These are phyloP conservation scores for Lycia hirtaria DNA, from an alignment of 2,888 invertebrate genomes.

Conservation along the genomic window DNA sequence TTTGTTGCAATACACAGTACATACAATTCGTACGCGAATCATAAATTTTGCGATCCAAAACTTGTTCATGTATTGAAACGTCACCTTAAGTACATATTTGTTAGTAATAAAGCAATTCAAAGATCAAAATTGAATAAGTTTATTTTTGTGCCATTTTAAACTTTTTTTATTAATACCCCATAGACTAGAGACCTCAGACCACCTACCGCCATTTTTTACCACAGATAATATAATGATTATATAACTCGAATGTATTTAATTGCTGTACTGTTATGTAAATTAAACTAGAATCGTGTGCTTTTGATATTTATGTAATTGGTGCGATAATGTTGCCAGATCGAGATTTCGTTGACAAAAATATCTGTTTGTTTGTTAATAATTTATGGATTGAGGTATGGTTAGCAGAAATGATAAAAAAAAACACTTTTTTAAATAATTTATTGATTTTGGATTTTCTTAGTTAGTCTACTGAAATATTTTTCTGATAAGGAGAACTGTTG, in stretches of 20 bases:
- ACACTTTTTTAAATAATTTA: too few species aligned
- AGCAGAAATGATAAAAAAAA: slow-evolving; percentile 13
- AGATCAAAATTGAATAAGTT: too few species aligned
- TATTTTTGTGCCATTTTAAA: not conserved
- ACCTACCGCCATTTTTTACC: not conserved
- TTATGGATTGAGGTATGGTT: slow-evolving; percentile 24
- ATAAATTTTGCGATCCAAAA: too few species aligned
- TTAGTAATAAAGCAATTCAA: too few species aligned
- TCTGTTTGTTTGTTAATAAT: slow-evolving; percentile 24
- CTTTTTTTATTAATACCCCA: not conserved
- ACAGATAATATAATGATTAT: not conserved
- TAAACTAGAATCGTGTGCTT: slow-evolving; percentile 13
- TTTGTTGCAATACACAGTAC: too few species aligned
- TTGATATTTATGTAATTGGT: slow-evolving; percentile 31
- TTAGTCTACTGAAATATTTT: not conserved
- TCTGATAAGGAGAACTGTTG: too few species aligned
- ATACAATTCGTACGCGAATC: too few species aligned
- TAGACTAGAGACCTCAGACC: not conserved
- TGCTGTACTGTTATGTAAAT: slow-evolving; percentile 31
- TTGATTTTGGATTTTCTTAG: not conserved
- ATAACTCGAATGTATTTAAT: slow-evolving; percentile 18
- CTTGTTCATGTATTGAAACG: too few species aligned
- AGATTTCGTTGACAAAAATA: slow-evolving; percentile 34
- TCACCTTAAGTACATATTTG: too few species aligned
- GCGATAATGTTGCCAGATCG: slow-evolving; percentile 27